A percentile compares a stretch with the other conserved stretches of the same genome.
These are phyloP conservation scores for Simalia tracyae DNA, from an alignment of 2,797 vertebrate genomes.

Conservation along the genomic window DNA sequence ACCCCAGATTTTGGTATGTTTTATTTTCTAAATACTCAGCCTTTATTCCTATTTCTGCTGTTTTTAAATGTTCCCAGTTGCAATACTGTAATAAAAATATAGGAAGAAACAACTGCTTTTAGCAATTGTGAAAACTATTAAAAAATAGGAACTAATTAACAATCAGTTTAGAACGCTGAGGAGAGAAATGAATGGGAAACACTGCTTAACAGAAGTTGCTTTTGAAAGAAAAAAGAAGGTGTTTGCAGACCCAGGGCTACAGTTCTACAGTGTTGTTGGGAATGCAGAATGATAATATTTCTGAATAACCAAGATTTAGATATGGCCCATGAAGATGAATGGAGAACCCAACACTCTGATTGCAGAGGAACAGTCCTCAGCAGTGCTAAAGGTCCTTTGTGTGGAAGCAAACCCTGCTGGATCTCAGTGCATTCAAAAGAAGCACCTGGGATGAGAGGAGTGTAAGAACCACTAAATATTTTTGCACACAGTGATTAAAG, in stretches of 20 bases:
- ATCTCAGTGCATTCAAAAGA: background rate
- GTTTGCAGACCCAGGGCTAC: background rate
- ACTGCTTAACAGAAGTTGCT: background rate
- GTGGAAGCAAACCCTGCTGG: background rate
- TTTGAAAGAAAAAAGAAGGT: background rate
- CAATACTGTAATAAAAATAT: background rate
- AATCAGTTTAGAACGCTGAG: background rate
- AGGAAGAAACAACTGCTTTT: background rate
- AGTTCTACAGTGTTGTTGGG: background rate
- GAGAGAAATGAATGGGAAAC: background rate
- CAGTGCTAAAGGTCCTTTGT: background rate
- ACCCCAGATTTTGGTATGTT: background rate
- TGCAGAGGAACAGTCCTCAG: background rate
- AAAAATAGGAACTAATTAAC: background rate
- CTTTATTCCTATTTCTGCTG: background rate
- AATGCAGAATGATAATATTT: background rate
- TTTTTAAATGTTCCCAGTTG: background rate
- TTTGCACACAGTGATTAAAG: background rate
- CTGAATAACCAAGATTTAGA: background rate
- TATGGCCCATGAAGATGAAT: background rate
- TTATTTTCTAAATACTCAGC: background rate
- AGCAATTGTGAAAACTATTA: background rate
- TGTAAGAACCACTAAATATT: background rate
- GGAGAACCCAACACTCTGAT: background rate
- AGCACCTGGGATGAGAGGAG: background rate